Evolutionary conservation across 1,140 invertebrate genomes (phyloP), one percentile per base, ranked within the genome.

Genomic region (Vollenhovia emeryi): DNA sequence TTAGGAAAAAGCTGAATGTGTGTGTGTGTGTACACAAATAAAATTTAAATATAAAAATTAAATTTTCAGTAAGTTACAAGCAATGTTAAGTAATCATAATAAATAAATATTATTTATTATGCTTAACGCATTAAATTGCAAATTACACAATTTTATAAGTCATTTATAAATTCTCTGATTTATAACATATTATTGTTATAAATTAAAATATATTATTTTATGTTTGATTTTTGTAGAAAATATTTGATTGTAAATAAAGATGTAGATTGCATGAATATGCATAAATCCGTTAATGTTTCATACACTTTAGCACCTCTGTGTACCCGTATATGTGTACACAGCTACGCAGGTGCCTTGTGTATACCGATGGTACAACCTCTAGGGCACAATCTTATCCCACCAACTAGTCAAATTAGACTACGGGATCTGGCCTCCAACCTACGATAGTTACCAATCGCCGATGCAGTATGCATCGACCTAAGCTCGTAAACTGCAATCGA

Each of bases 351-450:
- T 3, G 27, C 11, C 60, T 62, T 74, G n/a, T n/a, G 21, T 68
- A 79, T 55, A 21, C 15, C 62, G 73, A 90, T 91, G 71, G 64
- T 64, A 75, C 52, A 69, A 86, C 84, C 91, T 85, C 66, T 74
- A 6, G 84, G 85, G 86, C 82, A 86, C 85, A 89, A 92, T 92
- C 89, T 91, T 89, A 86, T 82, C 50, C 87, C 36, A 52, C 24
- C 71, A 85, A 76, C 74, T 88, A 87, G 89, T 90, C 87, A 85
- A 90, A 92, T 92, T 89, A 87, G 85, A 87, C 75, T 84, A 66
- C 71, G 55, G 40, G 74, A 48, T 64, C 33, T 75, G 55, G 50
- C 50, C 76, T 50, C 11, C 74, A 59, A 68, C n/a, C n/a, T n/a
- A n/a, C 21, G n/a, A 43, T 85, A 60, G 55, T 87, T 87, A 85